A percentile compares a stretch with the other conserved stretches of the same genome.
Conservation (phyloP, 2,113 vertebrate genomes). For the Dasypus novemcinctus region DNA sequence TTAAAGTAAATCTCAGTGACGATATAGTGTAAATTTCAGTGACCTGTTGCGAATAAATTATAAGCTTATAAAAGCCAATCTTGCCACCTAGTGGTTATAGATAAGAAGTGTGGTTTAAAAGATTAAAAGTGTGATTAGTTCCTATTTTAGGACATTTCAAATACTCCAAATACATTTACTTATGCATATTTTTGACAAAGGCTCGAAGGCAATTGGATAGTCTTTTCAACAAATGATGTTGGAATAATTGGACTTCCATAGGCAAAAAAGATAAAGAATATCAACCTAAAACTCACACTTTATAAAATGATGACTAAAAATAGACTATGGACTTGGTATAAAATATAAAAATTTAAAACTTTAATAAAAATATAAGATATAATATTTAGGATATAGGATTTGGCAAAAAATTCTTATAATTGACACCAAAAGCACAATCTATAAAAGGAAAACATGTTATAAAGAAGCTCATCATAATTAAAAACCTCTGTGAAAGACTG, state of each 20-base stretch:
- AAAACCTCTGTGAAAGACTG: neutral
- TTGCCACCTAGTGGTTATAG: constrained; percentile 47
- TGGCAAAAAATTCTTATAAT: neutral
- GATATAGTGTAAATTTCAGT: neutral
- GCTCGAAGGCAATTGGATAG: neutral
- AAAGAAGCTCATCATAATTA: neutral
- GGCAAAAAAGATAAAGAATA: neutral
- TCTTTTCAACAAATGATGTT: neutral
- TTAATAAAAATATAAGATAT: neutral
- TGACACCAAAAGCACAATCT: neutral
- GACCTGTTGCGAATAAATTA: neutral
- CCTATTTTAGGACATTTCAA: neutral
- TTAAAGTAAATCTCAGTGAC: constrained; percentile 13
- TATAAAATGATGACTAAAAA: neutral
- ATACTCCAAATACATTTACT: neutral
- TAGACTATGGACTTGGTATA: neutral
- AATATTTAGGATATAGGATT: neutral
- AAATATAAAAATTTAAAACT: neutral
- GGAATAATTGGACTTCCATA: neutral
- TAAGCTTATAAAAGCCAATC: constrained; percentile 35
- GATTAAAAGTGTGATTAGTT: neutral
- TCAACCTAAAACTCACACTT: neutral
- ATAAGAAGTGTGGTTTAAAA: neutral
- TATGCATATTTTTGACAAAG: neutral
- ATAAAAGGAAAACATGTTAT: neutral